Base-by-base conservation (phyloP, 2,113 vertebrate genomes). In the Corythornis vintsioides region DNA sequence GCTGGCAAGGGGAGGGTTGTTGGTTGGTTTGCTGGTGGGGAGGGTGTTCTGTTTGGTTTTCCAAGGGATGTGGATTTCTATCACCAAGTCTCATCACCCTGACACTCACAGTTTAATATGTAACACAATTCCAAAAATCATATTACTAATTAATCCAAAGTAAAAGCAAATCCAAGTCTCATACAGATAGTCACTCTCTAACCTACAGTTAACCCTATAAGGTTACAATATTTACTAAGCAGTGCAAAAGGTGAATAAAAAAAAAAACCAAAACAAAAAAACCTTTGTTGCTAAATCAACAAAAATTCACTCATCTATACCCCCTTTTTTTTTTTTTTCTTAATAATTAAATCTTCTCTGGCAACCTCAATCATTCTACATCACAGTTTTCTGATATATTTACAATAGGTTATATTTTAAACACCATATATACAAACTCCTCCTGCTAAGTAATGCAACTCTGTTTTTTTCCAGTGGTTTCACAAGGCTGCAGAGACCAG, bases 111-210 rank as follows among this genome's bases (percentile, higher is more conserved):
- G 29, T 55, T 69, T 28, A 69, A 69, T 33, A 80, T 8, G 42
- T 47, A 84, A 73, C 40, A 33, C 17, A n/a, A 26, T 42, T 48
- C 35, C 76, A 63, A 84, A 89, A 91, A 79, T 42, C 40, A 18
- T 72, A 79, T 43, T 89, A 47, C 9, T 85, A 50, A 65, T 38
- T 25, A 66, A 79, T 38, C 42, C 52, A 67, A 87, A 85, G 81
- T 59, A 91, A 85, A 81, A 83, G 15, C 65, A 88, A 90, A 86
- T 33, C 50, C 55, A 77, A 74, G 50, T 38, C 35, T 59, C 45
- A 48, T 35, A 66, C 9, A 80, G 35, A 63, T 6, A 72, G 59
- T 55, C 52, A 57, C 45, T 42, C 38, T 69, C 70, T 86, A 85
- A 50, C 35, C 43, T 47, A 29, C 43, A 33, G 67, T 38, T 71